phyloP scores from a whole-genome alignment of 2,888 invertebrate species.

The Labia minor region DNA sequence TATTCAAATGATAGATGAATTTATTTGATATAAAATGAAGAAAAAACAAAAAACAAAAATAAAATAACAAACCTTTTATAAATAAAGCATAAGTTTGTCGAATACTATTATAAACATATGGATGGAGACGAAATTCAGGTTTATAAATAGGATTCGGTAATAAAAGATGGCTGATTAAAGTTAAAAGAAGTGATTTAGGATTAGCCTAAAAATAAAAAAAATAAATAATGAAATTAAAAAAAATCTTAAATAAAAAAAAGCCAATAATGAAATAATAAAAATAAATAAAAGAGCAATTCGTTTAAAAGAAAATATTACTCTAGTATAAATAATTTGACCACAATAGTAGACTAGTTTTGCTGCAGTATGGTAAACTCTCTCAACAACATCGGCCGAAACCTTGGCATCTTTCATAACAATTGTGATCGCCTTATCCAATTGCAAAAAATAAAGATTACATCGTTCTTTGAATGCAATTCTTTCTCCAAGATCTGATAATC shows the following conservation, averaged over 20 bases:
- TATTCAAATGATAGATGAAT: no score
- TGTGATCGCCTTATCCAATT: background rate
- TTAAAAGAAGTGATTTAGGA: constrained; percentile 21
- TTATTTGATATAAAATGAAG: no score
- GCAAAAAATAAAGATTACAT: background rate
- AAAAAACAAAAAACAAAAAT: no score
- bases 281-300: no score
- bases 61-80: background rate
- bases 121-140: constrained; percentile 30
- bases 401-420: constrained; percentile 4
- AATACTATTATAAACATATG: constrained; percentile 28
- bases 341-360: background rate
- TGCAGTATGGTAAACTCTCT: background rate
- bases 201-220: constrained; percentile 20
- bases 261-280: no score
- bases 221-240: constrained; percentile 4
- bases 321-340: background rate
- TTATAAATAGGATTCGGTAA: constrained; percentile 21
- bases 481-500: background rate
- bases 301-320: no score
- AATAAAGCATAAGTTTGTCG: background rate
- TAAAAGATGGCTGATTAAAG: constrained; percentile 18
- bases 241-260: background rate
- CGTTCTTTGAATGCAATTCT: background rate
- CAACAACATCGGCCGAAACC: background rate